Evolutionary conservation across 2,113 vertebrate species (phyloP).

Genomic region (Odontesthes bonariensis): DNA sequence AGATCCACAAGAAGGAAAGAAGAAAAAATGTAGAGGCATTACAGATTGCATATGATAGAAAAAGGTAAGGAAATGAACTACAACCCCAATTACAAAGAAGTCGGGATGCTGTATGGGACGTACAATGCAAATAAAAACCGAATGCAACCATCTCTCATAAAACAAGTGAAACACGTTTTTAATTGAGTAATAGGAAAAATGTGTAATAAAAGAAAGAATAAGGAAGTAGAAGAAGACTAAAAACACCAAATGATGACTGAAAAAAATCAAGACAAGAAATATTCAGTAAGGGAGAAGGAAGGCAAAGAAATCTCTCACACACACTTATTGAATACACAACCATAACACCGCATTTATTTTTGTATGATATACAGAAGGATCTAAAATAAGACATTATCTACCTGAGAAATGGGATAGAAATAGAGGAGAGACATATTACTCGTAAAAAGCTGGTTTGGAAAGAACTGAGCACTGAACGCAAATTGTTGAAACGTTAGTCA

Average conservation of each 20-base stretch:
- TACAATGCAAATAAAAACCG: too few species aligned
- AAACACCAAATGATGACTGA: neutral
- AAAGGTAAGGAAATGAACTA: neutral
- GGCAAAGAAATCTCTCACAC: neutral
- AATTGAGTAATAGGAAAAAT: neutral
- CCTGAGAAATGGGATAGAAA: constrained; percentile 9
- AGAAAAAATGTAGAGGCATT: too few species aligned
- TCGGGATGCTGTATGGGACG: too few species aligned
- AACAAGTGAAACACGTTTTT: too few species aligned
- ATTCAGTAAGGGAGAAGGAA: neutral
- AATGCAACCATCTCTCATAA: too few species aligned
- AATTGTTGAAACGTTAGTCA: neutral
- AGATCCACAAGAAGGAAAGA: too few species aligned
- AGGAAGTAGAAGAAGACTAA: neutral
- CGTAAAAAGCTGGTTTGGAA: constrained; percentile 16
- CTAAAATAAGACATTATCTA: neutral
- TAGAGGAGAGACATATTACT: constrained; percentile 7
- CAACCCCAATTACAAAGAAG: too few species aligned
- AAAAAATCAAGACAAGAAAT: neutral
- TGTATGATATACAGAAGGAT: constrained; percentile 3
- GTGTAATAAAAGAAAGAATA: neutral
- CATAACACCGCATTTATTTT: neutral
- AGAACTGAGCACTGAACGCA: neutral
- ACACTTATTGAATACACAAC: neutral
- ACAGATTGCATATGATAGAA: too few species aligned